Conservation (phyloP, 2,113 vertebrate species). For the Oncorhynchus gorbuscha region DNA sequence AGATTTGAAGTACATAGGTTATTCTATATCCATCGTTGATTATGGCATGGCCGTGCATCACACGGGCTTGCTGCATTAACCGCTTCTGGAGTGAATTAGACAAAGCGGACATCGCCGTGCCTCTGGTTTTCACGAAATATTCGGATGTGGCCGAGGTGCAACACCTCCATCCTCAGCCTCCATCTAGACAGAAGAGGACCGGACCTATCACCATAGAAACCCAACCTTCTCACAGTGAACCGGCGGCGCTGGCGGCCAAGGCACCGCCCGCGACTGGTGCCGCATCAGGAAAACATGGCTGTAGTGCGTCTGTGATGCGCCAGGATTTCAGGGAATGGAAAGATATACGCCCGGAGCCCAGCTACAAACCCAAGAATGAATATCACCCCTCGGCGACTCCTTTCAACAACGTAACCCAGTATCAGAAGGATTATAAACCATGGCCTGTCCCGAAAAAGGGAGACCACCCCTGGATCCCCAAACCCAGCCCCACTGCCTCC, state of each 20-base stretch:
- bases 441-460: slow-evolving; percentile 92
- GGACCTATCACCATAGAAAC: slow-evolving; percentile 78
- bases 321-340: slow-evolving; percentile 95
- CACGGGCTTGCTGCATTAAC: slow-evolving; percentile 95
- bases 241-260: slow-evolving; percentile 69
- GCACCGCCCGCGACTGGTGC: slow-evolving; percentile 68
- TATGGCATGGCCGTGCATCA: slow-evolving; percentile 98
- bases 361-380: slow-evolving; percentile 89
- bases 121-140: slow-evolving; percentile 92
- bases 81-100: slow-evolving; percentile 97
- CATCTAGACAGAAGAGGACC: slow-evolving; percentile 58
- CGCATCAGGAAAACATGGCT: slow-evolving; percentile 63
- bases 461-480: slow-evolving; percentile 97
- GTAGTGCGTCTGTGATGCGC: slow-evolving; percentile 86
- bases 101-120: slow-evolving; percentile 94
- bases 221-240: slow-evolving; percentile 74
- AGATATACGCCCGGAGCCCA: slow-evolving; percentile 85
- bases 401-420: slow-evolving; percentile 90
- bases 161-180: slow-evolving; percentile 71
- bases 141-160: slow-evolving; percentile 87
- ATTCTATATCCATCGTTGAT: slow-evolving; percentile 30
- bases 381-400: slow-evolving; percentile 86
- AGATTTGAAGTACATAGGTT: slow-evolving; percentile 9
- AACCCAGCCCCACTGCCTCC: slow-evolving; percentile 66
- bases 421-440: slow-evolving; percentile 95